These are phyloP conservation scores for Papilio polyxenes DNA, from an alignment of 1,140 invertebrate genomes.

Conservation along the genomic window DNA sequence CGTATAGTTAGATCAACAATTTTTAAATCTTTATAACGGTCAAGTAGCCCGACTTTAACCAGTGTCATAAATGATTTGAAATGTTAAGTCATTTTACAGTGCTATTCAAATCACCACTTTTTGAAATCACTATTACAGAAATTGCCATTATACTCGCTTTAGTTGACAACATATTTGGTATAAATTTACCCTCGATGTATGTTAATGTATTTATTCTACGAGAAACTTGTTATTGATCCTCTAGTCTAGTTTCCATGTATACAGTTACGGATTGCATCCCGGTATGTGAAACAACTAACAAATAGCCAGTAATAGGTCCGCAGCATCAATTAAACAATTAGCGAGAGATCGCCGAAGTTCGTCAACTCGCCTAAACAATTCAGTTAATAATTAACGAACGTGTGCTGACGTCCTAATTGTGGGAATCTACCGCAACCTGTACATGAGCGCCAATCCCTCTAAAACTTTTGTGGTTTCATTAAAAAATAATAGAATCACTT, in stretches of 20 bases:
- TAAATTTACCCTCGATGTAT: background rate
- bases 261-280: constrained; percentile 14
- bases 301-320: constrained; percentile 36
- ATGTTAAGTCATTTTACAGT: too few species aligned
- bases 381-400: constrained; percentile 37
- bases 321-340: constrained; percentile 39
- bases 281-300: constrained; percentile 14
- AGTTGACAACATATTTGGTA: background rate
- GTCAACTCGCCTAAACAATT: constrained; percentile 39
- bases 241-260: constrained; percentile 18
- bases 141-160: background rate
- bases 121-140: background rate
- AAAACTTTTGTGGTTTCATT: constrained; percentile 38
- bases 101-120: background rate
- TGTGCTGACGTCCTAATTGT: constrained; percentile 38
- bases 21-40: too few species aligned
- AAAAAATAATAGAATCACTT: constrained; percentile 33
- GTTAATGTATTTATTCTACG: background rate
- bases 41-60: too few species aligned
- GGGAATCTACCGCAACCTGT: constrained; percentile 35
- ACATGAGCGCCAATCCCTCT: constrained; percentile 13
- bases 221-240: background rate
- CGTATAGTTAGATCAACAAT: too few species aligned
- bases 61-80: too few species aligned
- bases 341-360: constrained; percentile 36